Base-by-base conservation (phyloP, 2,113 vertebrate species). In the Dolichallabes microphthalmus region DNA sequence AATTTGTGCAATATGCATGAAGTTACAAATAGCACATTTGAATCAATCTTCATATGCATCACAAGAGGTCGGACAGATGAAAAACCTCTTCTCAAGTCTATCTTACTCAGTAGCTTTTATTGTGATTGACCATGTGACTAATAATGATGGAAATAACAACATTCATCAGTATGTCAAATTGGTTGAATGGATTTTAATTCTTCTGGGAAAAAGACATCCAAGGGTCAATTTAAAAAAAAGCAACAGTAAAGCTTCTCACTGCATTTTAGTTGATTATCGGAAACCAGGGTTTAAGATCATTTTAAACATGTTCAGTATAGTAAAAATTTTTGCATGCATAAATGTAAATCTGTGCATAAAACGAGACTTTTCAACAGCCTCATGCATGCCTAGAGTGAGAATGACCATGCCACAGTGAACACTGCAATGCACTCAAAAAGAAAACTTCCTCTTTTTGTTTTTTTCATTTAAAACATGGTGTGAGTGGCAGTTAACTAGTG, bases 221-320 rank as follows among this genome's bases (percentile, higher is more conserved):
- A 74, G 39, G 71, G 39, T 13, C 69, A 50, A 13, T 39, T 39
- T 35, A 45, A 22, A 20, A 69, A 13, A 9, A 27, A 15, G n/a
- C n/a, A n/a, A n/a, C n/a, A n/a, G n/a, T 69, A 82, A 17, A 53
- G 17, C 50, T 75, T 53, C 50, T 35, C 15, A 11, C 50, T 82
- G 27, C 30, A 69, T 35, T 73, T 69, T 69, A 55, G 25, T 53
- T 57, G 19, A 53, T 14, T n/a, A 39, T 17, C 53, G 64, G 30
- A 83, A 58, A 83, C 22, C 68, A 74, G 68, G 68, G 82, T 53
- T 83, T 74, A 50, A 50, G 22, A 74, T 83, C 11, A 60, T 73
- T 82, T 60, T 19, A 12, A 57, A 55, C n/a, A 77, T 32, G n/a
- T 69, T 73, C n/a, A 57, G 35, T 45, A 73, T 86, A n/a, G 69